phyloP scores from a whole-genome alignment of 2,888 invertebrate species.

The Mesochorus sp. region DNA sequence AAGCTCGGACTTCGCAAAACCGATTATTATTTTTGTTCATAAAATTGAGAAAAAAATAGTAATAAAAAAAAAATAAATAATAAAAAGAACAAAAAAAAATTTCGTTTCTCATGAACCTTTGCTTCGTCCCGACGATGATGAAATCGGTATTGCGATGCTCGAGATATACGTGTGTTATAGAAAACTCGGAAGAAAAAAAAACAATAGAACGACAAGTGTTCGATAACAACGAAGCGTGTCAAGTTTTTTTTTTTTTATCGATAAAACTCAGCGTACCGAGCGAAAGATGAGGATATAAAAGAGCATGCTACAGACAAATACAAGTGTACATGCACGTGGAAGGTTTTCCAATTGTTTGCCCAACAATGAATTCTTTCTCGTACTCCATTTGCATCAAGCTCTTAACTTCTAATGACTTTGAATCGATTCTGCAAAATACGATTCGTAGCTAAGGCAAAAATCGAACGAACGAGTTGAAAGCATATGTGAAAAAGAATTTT shows the following conservation, averaged over 20 bases:
- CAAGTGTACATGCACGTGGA: conserved; percentile 33
- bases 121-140: not conserved
- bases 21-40: conserved; percentile 7
- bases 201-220: conserved; percentile 21
- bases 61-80: not conserved
- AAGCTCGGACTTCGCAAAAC: conserved; percentile 46
- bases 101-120: not conserved
- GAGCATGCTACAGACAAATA: conserved; percentile 5
- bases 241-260: conserved; percentile 23
- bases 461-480: too few species aligned
- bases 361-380: not conserved
- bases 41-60: too few species aligned
- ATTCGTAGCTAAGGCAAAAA: too few species aligned
- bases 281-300: not conserved
- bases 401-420: too few species aligned
- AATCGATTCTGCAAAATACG: too few species aligned
- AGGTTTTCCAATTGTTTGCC: not conserved
- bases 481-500: too few species aligned
- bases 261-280: conserved; percentile 12
- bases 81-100: not conserved
- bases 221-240: conserved; percentile 43
- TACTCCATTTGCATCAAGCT: too few species aligned
- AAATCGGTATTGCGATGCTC: conserved; percentile 57
- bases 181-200: conserved; percentile 30
- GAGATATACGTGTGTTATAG: conserved; percentile 21